Percentiles rank a stretch among this genome's conserved stretches.
phyloP scores from a whole-genome alignment of 2,888 invertebrate genomes.

The Eilema griseolum region DNA sequence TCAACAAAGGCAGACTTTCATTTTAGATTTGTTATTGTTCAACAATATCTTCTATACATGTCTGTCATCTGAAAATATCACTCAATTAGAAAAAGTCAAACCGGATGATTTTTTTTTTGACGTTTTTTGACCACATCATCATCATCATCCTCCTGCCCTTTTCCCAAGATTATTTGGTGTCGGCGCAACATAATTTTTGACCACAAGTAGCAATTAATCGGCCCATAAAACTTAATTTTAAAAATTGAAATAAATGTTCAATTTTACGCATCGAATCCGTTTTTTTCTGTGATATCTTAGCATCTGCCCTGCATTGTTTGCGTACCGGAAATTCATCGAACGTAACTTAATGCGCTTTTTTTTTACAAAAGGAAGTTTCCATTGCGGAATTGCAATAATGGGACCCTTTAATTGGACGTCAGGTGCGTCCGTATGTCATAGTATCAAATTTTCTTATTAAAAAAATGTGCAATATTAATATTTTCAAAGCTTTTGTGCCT shows the following conservation, averaged over 20 bases:
- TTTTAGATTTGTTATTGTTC: conserved; percentile 15
- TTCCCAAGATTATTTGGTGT: too few species aligned
- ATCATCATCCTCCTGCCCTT: too few species aligned
- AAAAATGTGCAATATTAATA: too few species aligned
- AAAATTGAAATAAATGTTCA: neutral
- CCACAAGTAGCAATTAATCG: too few species aligned
- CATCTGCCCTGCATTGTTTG: conserved; percentile 16
- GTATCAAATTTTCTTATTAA: neutral
- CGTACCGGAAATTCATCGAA: conserved; percentile 34
- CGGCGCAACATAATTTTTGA: too few species aligned
- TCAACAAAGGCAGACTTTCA: conserved; percentile 29
- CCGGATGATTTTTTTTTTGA: neutral
- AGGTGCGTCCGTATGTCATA: neutral
- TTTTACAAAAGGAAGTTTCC: conserved; percentile 1
- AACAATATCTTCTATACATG: neutral
- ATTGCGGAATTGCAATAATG: neutral
- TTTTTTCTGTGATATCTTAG: neutral
- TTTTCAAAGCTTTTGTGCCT: neutral
- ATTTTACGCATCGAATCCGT: neutral
- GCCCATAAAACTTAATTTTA: too few species aligned
- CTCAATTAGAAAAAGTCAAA: neutral
- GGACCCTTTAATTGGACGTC: conserved; percentile 1
- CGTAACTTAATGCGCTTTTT: conserved; percentile 8
- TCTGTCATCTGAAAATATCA: neutral
- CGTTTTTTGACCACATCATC: too few species aligned